Conservation (phyloP, 2,888 invertebrate genomes). For the Morpho helenor region DNA sequence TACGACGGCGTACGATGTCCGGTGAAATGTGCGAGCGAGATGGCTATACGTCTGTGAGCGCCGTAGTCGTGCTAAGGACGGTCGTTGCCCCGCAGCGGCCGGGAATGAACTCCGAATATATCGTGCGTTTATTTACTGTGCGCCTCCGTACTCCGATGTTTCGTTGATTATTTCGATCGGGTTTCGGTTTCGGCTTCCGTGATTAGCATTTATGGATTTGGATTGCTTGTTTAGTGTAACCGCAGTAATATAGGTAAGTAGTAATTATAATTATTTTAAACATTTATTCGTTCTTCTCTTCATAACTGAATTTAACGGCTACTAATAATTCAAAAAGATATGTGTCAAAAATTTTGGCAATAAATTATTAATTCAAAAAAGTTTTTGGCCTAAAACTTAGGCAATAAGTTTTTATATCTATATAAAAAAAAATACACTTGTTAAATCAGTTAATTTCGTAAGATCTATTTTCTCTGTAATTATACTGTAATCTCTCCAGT, state of each 20-base stretch:
- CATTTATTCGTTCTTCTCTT: not conserved
- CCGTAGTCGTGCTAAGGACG: constrained; percentile 74
- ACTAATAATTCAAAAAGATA: not conserved
- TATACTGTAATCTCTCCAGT: too few species aligned
- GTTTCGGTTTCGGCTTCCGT: constrained; percentile 33
- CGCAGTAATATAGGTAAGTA: constrained; percentile 17
- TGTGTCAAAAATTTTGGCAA: too few species aligned
- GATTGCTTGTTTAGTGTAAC: constrained; percentile 14
- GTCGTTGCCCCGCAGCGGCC: constrained; percentile 74
- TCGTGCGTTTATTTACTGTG: constrained; percentile 54
- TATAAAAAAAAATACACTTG: too few species aligned
- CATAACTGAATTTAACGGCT: not conserved
- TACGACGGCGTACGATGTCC: constrained; percentile 47
- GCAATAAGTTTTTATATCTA: too few species aligned
- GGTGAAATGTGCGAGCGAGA: constrained; percentile 49
- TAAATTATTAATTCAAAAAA: too few species aligned
- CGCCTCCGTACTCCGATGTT: constrained; percentile 31
- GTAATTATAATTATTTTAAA: not conserved
- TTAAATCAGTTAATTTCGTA: too few species aligned
- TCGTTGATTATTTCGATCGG: constrained; percentile 35
- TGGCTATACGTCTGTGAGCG: constrained; percentile 48
- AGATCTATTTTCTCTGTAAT: too few species aligned
- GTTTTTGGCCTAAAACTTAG: too few species aligned
- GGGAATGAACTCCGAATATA: constrained; percentile 76
- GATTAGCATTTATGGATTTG: constrained; percentile 28